A percentile compares a stretch with the other conserved stretches of the same genome.
Evolutionary conservation across 2,113 vertebrate genomes (phyloP).

Genomic region (Ahaetulla prasina): DNA sequence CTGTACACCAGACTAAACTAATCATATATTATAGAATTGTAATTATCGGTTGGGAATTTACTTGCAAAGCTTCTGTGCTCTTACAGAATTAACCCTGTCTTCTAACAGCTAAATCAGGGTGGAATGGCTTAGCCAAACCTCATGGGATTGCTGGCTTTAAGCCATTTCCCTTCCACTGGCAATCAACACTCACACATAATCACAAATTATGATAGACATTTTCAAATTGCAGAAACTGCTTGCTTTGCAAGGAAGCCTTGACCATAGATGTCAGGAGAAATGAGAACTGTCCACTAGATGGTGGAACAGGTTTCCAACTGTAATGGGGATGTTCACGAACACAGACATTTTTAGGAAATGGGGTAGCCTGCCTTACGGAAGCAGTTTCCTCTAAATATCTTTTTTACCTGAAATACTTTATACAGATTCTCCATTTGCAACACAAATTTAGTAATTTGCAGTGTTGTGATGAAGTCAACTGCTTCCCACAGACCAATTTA

Average conservation of each 20-base stretch:
- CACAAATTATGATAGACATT: background rate
- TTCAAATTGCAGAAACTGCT: background rate
- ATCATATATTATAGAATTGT: conserved; percentile 4
- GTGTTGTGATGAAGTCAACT: background rate
- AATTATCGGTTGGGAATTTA: background rate
- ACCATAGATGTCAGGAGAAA: background rate
- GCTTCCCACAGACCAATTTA: background rate
- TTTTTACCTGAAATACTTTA: background rate
- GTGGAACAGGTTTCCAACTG: background rate
- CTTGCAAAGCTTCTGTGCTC: background rate
- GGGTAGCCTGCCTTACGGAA: background rate
- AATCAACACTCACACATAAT: background rate
- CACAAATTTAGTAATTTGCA: background rate
- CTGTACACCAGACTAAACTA: background rate
- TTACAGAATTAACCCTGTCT: conserved; percentile 15
- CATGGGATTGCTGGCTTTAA: background rate
- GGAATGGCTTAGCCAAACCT: background rate
- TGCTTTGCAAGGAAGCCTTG: background rate
- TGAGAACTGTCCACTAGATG: background rate
- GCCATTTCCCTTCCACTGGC: background rate
- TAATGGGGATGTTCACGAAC: background rate
- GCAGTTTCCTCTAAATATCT: background rate
- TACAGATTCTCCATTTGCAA: background rate
- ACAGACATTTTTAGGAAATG: background rate
- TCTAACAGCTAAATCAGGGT: background rate